Percentiles rank a stretch among this genome's conserved stretches.
These are phyloP conservation scores for Antennarius maculatus DNA, from an alignment of 2,797 vertebrate species.

Conservation along the genomic window DNA sequence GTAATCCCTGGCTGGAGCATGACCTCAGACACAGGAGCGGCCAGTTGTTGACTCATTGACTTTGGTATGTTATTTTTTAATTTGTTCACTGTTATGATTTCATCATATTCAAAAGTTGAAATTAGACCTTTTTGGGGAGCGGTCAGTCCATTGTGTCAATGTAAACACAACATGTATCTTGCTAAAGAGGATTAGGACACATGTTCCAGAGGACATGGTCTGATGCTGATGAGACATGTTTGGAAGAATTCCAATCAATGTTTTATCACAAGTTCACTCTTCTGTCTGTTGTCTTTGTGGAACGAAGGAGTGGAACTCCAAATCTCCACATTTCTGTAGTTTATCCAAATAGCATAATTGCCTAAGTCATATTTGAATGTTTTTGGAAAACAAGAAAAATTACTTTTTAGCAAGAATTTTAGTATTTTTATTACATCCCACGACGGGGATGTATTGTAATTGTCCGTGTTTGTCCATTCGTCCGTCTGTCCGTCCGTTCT, in stretches of 20 bases:
- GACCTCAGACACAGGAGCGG: not conserved
- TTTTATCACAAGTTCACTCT: too few species aligned
- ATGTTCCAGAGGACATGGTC: not conserved
- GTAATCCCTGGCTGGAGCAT: not conserved
- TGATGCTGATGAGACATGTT: not conserved
- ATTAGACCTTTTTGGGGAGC: conserved; percentile 3
- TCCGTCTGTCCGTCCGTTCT: too few species aligned
- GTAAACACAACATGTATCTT: not conserved
- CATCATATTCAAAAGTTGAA: conserved; percentile 4
- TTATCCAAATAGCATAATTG: too few species aligned
- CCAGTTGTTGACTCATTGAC: conserved; percentile 28
- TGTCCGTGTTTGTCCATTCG: too few species aligned
- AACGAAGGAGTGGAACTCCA: not conserved
- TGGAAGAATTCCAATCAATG: too few species aligned
- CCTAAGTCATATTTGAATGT: too few species aligned
- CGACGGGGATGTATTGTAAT: too few species aligned
- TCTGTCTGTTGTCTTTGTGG: not conserved
- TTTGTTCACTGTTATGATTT: conserved; percentile 37
- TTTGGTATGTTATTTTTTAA: conserved; percentile 49
- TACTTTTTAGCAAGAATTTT: too few species aligned
- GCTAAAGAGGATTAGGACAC: not conserved
- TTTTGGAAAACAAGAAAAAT: too few species aligned
- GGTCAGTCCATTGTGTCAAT: not conserved
- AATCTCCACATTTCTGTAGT: too few species aligned
- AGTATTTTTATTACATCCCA: too few species aligned